phyloP scores from a whole-genome alignment of 1,140 invertebrate genomes.

The Cecropterus lyciades region DNA sequence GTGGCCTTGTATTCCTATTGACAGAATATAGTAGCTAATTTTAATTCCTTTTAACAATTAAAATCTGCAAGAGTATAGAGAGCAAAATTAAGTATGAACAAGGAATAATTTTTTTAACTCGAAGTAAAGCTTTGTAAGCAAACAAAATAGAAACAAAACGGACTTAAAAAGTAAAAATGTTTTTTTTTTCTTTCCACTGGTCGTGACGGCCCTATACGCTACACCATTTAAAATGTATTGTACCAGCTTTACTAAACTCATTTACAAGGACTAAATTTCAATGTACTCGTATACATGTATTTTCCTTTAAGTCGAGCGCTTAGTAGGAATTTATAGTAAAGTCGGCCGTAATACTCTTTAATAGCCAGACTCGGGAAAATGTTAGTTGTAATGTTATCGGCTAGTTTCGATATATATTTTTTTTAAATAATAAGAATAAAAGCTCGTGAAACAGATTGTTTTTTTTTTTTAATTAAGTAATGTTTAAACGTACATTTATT shows the following conservation, averaged over 20 bases:
- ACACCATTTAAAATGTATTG: constrained; percentile 8
- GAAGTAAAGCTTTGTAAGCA: background rate
- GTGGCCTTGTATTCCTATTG: too few species aligned
- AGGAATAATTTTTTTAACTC: too few species aligned
- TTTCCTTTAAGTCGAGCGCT: background rate
- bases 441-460: too few species aligned
- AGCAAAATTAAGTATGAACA: too few species aligned
- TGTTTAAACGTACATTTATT: too few species aligned
- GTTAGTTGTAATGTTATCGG: too few species aligned
- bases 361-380: background rate
- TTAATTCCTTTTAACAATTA: too few species aligned
- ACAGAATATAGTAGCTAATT: too few species aligned
- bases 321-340: constrained; percentile 3
- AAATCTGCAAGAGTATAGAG: too few species aligned
- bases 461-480: too few species aligned
- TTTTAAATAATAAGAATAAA: too few species aligned
- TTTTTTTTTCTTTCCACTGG: background rate
- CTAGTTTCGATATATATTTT: too few species aligned
- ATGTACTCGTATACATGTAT: background rate
- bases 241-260: constrained; percentile 8
- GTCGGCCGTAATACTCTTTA: background rate
- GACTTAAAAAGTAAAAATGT: background rate
- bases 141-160: background rate
- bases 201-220: background rate
- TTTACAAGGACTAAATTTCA: constrained; percentile 3